phyloP scores from a whole-genome alignment of 2,113 vertebrate genomes.

The Sylvilagus bachmani region DNA sequence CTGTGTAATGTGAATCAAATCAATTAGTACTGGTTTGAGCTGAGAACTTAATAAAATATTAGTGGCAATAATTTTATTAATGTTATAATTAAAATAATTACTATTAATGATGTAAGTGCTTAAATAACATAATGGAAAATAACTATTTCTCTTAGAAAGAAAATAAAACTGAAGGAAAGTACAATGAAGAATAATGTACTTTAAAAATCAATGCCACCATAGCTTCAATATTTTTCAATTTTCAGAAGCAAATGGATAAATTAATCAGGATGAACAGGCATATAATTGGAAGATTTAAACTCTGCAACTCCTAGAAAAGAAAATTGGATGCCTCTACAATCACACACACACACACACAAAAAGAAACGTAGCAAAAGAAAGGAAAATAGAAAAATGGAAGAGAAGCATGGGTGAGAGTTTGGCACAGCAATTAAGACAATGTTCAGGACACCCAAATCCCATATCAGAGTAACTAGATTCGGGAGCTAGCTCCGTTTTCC shows the following conservation, averaged over 20 bases:
- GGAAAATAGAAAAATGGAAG: not conserved
- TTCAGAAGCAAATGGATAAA: not conserved
- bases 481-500: too few relatives aligned
- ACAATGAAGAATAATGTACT: not conserved
- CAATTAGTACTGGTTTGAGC: not conserved
- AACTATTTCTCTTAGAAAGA: not conserved
- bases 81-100: not conserved
- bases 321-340: not conserved
- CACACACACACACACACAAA: not conserved
- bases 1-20: not conserved
- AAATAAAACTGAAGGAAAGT: not conserved
- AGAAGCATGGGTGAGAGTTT: not conserved
- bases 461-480: too few relatives aligned
- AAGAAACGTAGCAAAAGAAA: constrained; percentile 13
- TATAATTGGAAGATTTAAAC: not conserved
- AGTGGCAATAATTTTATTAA: not conserved
- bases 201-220: not conserved
- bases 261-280: not conserved
- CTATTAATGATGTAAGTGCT: not conserved
- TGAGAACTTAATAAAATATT: not conserved
- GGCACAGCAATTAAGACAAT: too few relatives aligned
- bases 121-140: not conserved
- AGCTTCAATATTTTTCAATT: constrained; percentile 1
- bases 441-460: too few relatives aligned
- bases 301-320: not conserved